phyloP scores from a whole-genome alignment of 2,888 invertebrate species.

The Lamproptera curius region DNA sequence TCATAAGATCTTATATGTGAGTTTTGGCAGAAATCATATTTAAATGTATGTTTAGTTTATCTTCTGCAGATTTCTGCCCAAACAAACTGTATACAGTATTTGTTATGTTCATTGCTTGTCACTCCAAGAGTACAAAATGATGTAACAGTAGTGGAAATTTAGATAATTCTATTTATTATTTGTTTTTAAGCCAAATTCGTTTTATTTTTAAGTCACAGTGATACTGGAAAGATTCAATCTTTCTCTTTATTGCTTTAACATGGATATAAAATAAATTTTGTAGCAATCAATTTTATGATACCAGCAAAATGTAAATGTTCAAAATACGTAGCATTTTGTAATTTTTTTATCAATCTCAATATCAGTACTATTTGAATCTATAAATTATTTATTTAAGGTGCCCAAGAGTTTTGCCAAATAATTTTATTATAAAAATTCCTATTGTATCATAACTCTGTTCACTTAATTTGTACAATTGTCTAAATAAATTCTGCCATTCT shows the following conservation, averaged over 20 bases:
- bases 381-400: neutral
- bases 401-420: no score
- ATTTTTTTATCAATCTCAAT: neutral
- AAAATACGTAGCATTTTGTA: neutral
- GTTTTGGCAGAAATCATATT: neutral
- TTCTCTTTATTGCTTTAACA: neutral
- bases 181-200: neutral
- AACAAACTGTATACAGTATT: neutral
- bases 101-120: slow-evolving; percentile 6
- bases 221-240: neutral
- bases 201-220: neutral
- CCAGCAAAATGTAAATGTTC: neutral
- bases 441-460: slow-evolving; percentile 9
- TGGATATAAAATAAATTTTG: neutral
- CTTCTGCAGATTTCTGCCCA: slow-evolving; percentile 1
- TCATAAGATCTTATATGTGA: slow-evolving; percentile 1
- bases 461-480: slow-evolving; percentile 8
- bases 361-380: neutral
- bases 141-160: slow-evolving; percentile 8
- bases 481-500: slow-evolving; percentile 17
- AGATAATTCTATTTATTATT: slow-evolving; percentile 20
- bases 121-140: slow-evolving; percentile 13
- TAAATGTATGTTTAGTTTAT: neutral
- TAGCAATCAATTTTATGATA: neutral
- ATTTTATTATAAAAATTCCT: neutral